Conservation (phyloP, 1,140 invertebrate species). For the Ceratoteleas bidentatus region DNA sequence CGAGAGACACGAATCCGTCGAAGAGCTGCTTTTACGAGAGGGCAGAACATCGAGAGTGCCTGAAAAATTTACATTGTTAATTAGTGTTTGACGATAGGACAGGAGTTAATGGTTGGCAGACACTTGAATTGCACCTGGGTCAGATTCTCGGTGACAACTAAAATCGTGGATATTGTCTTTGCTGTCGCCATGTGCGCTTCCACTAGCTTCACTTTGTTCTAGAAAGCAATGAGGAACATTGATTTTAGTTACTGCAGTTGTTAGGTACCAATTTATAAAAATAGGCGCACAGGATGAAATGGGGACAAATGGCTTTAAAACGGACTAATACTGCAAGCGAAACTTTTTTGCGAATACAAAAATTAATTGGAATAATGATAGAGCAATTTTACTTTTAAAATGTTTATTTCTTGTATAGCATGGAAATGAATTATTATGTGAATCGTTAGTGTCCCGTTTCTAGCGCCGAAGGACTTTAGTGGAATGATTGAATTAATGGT, state of each 20-base stretch:
- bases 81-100: not conserved
- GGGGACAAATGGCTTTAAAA: too few relatives aligned
- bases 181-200: slow-evolving; percentile 76
- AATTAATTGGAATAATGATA: too few relatives aligned
- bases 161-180: slow-evolving; percentile 79
- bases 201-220: slow-evolving; percentile 78
- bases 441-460: too few relatives aligned
- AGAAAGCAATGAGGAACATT: too few relatives aligned
- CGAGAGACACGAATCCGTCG: slow-evolving; percentile 84
- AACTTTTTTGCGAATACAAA: too few relatives aligned
- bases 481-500: not conserved
- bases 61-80: slow-evolving; percentile 33
- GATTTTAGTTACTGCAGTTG: too few relatives aligned
- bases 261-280: not conserved
- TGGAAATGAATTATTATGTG: too few relatives aligned
- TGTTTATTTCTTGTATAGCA: too few relatives aligned
- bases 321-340: too few relatives aligned
- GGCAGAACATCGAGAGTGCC: slow-evolving; percentile 76
- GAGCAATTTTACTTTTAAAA: too few relatives aligned
- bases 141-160: slow-evolving; percentile 73
- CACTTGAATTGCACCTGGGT: slow-evolving; percentile 70
- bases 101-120: not conserved
- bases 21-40: slow-evolving; percentile 85
- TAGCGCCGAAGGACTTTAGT: too few relatives aligned
- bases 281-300: too few relatives aligned